These are phyloP conservation scores for Galleria mellonella DNA, from an alignment of 1,140 invertebrate genomes.

Conservation along the genomic window DNA sequence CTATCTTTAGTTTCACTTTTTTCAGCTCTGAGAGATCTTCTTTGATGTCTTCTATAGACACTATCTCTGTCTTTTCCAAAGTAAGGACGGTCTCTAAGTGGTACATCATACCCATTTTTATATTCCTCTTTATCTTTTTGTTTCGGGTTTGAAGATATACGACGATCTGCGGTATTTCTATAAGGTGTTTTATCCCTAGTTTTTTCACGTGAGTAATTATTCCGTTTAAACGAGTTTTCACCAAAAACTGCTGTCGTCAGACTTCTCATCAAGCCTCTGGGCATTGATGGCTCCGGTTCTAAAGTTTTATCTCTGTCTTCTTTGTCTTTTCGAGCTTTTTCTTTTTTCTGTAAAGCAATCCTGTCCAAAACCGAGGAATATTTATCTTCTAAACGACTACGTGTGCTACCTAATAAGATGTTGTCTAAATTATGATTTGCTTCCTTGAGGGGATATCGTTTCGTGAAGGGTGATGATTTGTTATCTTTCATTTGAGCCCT, in stretches of 20 bases:
- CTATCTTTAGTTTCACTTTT: slow-evolving; percentile 71
- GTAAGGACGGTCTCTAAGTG: slow-evolving; percentile 37
- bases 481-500: slow-evolving; percentile 58
- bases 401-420: slow-evolving; percentile 69
- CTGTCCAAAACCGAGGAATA: slow-evolving; percentile 82
- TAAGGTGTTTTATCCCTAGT: slow-evolving; percentile 77
- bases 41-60: slow-evolving; percentile 58
- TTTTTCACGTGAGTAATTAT: slow-evolving; percentile 52
- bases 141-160: slow-evolving; percentile 48
- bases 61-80: slow-evolving; percentile 70
- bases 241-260: slow-evolving; percentile 79
- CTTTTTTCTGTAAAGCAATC: slow-evolving; percentile 76
- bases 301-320: slow-evolving; percentile 79
- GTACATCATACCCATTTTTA: slow-evolving; percentile 58
- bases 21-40: slow-evolving; percentile 68
- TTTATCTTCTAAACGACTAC: slow-evolving; percentile 83
- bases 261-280: slow-evolving; percentile 73
- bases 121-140: slow-evolving; percentile 41
- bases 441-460: slow-evolving; percentile 62
- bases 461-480: slow-evolving; percentile 56
- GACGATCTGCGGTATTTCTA: slow-evolving; percentile 53
- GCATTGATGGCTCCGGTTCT: slow-evolving; percentile 75
- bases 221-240: slow-evolving; percentile 78
- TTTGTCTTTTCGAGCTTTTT: slow-evolving; percentile 64
- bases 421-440: slow-evolving; percentile 65